These are phyloP conservation scores for Porphyrio hochstetteri DNA, from an alignment of 2,113 vertebrate species.

Conservation along the genomic window DNA sequence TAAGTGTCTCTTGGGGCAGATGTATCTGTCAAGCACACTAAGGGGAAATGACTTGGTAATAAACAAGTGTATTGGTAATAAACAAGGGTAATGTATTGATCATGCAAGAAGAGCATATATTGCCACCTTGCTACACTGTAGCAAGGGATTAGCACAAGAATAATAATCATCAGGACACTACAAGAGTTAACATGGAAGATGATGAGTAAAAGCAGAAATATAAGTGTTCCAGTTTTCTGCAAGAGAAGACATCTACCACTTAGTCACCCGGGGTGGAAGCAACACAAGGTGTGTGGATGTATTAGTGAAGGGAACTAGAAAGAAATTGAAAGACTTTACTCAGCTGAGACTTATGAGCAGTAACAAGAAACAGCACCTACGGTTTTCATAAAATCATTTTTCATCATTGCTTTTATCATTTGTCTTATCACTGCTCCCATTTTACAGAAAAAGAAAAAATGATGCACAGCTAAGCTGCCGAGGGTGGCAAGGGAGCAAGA, in stretches of 20 bases:
- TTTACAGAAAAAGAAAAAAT: background rate
- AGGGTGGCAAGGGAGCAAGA: background rate
- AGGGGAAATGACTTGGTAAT: background rate
- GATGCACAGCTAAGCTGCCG: background rate
- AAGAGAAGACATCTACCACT: background rate
- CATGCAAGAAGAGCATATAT: background rate
- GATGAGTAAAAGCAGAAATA: background rate
- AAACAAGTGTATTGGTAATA: background rate
- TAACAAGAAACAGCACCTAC: background rate
- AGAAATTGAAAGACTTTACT: background rate
- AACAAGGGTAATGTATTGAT: background rate
- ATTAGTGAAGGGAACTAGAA: background rate
- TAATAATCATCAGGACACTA: background rate
- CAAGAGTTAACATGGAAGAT: background rate
- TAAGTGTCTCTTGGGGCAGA: background rate
- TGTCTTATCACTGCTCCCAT: background rate
- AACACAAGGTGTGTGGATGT: background rate
- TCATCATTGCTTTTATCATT: background rate
- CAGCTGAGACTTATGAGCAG: background rate
- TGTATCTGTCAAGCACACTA: background rate
- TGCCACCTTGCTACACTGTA: background rate
- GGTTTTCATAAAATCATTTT: background rate
- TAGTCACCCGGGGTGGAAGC: background rate
- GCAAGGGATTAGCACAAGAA: background rate
- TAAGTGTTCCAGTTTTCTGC: background rate